Conservation (phyloP, 2,797 vertebrate genomes). For the Hylomyscus alleni region DNA sequence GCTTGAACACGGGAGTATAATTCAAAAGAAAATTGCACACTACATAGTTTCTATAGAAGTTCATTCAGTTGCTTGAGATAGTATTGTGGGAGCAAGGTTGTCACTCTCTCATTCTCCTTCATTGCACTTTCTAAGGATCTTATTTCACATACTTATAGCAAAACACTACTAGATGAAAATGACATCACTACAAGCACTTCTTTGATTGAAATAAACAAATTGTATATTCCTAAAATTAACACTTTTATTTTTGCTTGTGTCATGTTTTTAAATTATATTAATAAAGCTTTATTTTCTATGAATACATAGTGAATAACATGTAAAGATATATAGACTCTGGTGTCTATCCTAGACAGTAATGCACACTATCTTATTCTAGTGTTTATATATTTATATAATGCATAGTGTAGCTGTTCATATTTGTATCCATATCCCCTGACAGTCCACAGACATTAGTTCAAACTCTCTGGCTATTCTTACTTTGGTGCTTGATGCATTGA, state of each 20-base stretch:
- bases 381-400: not conserved
- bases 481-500: not conserved
- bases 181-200: not conserved
- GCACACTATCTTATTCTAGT: not conserved
- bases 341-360: not conserved
- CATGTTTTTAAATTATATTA: not conserved
- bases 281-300: not conserved
- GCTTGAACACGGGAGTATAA: not conserved
- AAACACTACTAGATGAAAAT: not conserved
- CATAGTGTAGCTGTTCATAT: not conserved
- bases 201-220: constrained; percentile 2
- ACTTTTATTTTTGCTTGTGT: not conserved
- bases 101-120: not conserved
- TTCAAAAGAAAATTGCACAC: not conserved
- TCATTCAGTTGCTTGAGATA: not conserved
- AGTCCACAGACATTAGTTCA: not conserved
- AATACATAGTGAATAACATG: not conserved
- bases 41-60: not conserved
- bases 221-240: not conserved
- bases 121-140: not conserved
- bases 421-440: not conserved
- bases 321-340: not conserved
- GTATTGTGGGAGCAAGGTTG: not conserved
- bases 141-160: not conserved
- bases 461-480: not conserved